Percentiles rank a stretch among this genome's conserved stretches.
phyloP scores from a whole-genome alignment of 2,797 vertebrate genomes.

The Cuculus canorus region DNA sequence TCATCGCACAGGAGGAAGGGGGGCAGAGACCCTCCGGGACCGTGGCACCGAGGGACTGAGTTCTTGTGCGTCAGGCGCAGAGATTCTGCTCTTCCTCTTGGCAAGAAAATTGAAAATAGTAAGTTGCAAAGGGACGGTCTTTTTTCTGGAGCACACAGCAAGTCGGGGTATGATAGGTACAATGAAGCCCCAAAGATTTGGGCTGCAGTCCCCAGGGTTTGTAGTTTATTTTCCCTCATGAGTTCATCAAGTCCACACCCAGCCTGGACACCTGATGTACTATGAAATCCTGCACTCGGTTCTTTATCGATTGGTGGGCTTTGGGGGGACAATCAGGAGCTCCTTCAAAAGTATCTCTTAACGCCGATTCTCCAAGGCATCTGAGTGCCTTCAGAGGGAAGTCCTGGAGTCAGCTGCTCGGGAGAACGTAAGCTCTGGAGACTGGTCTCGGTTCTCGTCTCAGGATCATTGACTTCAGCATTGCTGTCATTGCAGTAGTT shows the following conservation, averaged over 20 bases:
- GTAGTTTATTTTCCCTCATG: neutral
- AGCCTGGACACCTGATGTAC: neutral
- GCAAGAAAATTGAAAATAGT: neutral
- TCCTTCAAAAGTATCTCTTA: neutral
- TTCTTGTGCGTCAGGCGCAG: neutral
- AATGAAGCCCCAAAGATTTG: neutral
- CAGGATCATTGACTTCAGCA: neutral
- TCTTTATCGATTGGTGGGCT: neutral
- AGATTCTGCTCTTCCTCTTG: neutral
- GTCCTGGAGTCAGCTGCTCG: neutral
- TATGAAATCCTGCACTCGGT: neutral
- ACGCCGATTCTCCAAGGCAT: neutral
- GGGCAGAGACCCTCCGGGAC: neutral
- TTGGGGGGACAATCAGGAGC: neutral
- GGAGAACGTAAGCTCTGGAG: neutral
- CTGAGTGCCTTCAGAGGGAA: neutral
- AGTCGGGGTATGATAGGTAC: neutral
- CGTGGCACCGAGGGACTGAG: neutral
- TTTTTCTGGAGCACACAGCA: neutral
- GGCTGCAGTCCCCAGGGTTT: neutral
- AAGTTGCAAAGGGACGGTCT: neutral
- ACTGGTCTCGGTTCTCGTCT: neutral
- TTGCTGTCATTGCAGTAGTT: neutral
- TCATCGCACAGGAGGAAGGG: fast-evolving
- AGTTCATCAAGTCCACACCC: neutral